Conservation (phyloP, 1,140 invertebrate species). For the Drosophila fuyamai region DNA sequence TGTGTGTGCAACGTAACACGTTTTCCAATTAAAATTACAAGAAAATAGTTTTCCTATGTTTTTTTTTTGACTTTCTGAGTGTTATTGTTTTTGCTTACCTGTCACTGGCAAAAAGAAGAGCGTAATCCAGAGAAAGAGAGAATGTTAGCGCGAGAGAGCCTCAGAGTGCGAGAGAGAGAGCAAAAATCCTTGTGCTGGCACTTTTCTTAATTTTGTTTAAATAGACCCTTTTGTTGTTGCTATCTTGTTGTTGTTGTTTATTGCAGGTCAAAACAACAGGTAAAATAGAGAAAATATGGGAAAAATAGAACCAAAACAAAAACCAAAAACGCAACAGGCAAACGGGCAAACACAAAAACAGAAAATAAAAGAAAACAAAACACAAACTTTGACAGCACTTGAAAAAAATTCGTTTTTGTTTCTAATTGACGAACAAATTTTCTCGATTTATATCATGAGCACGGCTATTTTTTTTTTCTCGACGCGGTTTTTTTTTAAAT, state of each 20-base stretch:
- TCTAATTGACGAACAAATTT: slow-evolving; percentile 6
- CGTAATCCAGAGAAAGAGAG: slow-evolving; percentile 11
- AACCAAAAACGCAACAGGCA: slow-evolving; percentile 33
- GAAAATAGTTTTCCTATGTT: slow-evolving; percentile 29
- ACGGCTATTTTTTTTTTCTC: background rate
- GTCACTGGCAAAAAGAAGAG: slow-evolving; percentile 34
- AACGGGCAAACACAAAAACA: slow-evolving; percentile 35
- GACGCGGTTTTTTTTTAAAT: background rate
- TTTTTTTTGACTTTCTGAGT: slow-evolving; percentile 2
- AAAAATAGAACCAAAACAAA: slow-evolving; percentile 37
- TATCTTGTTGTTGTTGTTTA: slow-evolving; percentile 19
- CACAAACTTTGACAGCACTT: slow-evolving; percentile 33
- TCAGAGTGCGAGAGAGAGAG: slow-evolving; percentile 11
- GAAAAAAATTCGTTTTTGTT: slow-evolving; percentile 26
- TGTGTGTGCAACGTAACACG: slow-evolving; percentile 25
- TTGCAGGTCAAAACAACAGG: slow-evolving; percentile 35
- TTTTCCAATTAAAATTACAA: slow-evolving; percentile 45
- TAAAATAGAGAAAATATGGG: slow-evolving; percentile 19
- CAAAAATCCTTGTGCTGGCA: slow-evolving; percentile 23
- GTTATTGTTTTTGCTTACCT: slow-evolving; percentile 42
- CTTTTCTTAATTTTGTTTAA: slow-evolving; percentile 12
- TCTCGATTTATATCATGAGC: background rate
- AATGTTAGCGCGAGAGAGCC: slow-evolving; percentile 1
- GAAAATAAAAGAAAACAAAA: slow-evolving; percentile 20
- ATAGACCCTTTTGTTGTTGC: slow-evolving; percentile 18